phyloP scores from a whole-genome alignment of 2,113 vertebrate genomes.

The Oryzias woworae region DNA sequence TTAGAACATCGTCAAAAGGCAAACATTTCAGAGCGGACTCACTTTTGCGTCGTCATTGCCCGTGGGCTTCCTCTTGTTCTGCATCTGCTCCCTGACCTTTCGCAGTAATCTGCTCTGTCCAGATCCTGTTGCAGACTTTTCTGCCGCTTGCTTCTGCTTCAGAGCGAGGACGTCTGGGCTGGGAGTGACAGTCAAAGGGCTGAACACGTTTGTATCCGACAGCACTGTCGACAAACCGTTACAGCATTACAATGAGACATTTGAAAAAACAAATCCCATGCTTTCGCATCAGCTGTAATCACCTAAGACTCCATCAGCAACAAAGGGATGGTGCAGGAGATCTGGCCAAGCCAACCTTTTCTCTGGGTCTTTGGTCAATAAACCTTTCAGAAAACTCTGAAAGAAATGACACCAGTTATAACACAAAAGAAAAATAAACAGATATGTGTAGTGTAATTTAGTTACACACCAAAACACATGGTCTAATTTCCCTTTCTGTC shows the following conservation, averaged over 20 bases:
- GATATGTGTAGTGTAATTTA: not conserved
- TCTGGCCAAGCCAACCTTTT: conserved; percentile 91
- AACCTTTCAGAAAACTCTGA: conserved; percentile 92
- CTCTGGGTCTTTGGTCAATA: conserved; percentile 89
- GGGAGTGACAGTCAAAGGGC: conserved; percentile 84
- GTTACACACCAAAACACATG: not conserved
- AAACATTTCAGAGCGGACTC: conserved; percentile 1
- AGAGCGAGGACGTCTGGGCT: conserved; percentile 82
- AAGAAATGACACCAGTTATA: not conserved
- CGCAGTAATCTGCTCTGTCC: conserved; percentile 79
- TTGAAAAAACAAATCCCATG: not conserved
- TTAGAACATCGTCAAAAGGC: not conserved
- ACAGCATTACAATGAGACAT: conserved; percentile 1
- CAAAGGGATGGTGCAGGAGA: conserved; percentile 90
- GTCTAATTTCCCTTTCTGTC: no score
- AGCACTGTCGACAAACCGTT: conserved; percentile 72
- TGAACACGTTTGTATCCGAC: conserved; percentile 70
- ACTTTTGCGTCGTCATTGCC: conserved; percentile 17
- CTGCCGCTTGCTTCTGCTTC: conserved; percentile 83
- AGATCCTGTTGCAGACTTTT: conserved; percentile 63
- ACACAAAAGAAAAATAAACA: not conserved
- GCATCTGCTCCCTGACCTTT: conserved; percentile 76
- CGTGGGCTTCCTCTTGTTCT: conserved; percentile 71
- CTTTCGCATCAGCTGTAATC: conserved; percentile 33
- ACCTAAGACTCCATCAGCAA: conserved; percentile 88